Conservation (phyloP, 1,140 invertebrate genomes). For the Thereuonema tuberculata region DNA sequence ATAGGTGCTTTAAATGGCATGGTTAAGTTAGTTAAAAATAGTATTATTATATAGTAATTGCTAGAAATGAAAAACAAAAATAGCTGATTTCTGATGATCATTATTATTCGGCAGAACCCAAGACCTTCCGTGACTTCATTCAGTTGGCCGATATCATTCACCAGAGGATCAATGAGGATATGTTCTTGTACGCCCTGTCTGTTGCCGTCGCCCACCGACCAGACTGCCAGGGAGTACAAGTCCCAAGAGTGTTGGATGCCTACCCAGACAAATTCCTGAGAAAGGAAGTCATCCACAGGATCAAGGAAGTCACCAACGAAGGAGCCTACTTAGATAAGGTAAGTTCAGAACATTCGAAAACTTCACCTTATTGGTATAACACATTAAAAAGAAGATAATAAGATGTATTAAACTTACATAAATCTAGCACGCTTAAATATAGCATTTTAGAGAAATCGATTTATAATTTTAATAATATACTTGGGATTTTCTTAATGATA, state of each 20-base stretch:
- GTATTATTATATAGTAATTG: neutral
- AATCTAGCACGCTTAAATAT: too few relatives aligned
- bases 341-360: too few relatives aligned
- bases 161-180: slow-evolving; percentile 42
- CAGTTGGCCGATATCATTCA: neutral
- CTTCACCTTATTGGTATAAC: neutral
- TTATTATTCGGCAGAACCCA: neutral
- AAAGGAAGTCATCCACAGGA: neutral
- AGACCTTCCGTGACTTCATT: neutral
- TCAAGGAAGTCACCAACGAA: neutral
- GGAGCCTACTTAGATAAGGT: neutral
- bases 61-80: neutral
- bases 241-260: slow-evolving; percentile 32
- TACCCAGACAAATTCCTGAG: neutral
- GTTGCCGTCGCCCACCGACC: slow-evolving; percentile 43
- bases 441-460: too few relatives aligned
- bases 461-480: too few relatives aligned
- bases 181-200: slow-evolving; percentile 45
- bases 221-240: slow-evolving; percentile 37
- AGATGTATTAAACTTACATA: neutral
- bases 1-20: neutral
- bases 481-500: too few relatives aligned
- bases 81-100: neutral
- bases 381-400: neutral
- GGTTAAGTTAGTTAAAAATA: neutral